phyloP scores from a whole-genome alignment of 1,140 invertebrate genomes.

The Drosophila nigrodunni region DNA sequence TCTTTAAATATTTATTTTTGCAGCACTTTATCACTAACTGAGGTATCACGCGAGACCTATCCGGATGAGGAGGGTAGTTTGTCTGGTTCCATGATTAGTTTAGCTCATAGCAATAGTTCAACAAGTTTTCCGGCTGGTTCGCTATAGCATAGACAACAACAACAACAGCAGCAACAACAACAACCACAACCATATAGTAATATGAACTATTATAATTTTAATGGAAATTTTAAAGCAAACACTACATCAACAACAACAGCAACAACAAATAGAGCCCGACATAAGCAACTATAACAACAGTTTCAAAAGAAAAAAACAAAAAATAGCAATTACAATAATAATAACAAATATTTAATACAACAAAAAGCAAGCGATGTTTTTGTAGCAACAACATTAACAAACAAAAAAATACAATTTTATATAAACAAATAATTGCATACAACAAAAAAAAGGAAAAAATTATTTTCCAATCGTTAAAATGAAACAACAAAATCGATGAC shows the following conservation, averaged over 20 bases:
- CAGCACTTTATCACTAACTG: constrained; percentile 95
- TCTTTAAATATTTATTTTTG: constrained; percentile 20
- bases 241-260: constrained; percentile 53
- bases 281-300: constrained; percentile 54
- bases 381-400: constrained; percentile 32
- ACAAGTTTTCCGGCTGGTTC: constrained; percentile 94
- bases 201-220: constrained; percentile 78
- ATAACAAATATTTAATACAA: constrained; percentile 27
- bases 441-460: constrained; percentile 12
- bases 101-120: constrained; percentile 96
- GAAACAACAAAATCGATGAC: constrained; percentile 26
- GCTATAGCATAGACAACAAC: constrained; percentile 87
- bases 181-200: constrained; percentile 63
- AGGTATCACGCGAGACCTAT: constrained; percentile 94
- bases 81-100: constrained; percentile 96
- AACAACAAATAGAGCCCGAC: constrained; percentile 50
- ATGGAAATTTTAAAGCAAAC: constrained; percentile 78
- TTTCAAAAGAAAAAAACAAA: constrained; percentile 4
- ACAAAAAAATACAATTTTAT: constrained; percentile 40
- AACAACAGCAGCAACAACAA: constrained; percentile 37
- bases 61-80: constrained; percentile 95
- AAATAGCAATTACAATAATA: constrained; percentile 29
- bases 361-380: constrained; percentile 33
- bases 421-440: constrained; percentile 21
- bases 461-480: constrained; percentile 63